Evolutionary conservation across 1,140 invertebrate genomes (phyloP).

Genomic region (Scaptomyza graminum): DNA sequence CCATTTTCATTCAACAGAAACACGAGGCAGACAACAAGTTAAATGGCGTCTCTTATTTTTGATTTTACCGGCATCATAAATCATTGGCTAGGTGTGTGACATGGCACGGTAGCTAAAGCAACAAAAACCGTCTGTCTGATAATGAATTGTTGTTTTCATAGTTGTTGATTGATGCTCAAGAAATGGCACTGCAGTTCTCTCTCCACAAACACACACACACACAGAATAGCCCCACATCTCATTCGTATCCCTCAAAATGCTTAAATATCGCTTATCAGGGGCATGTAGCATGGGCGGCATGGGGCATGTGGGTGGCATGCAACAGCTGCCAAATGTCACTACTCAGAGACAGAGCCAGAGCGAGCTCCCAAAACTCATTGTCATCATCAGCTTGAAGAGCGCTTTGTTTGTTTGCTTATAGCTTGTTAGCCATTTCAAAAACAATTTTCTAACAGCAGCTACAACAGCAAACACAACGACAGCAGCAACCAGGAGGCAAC

Average conservation of each 20-base stretch:
- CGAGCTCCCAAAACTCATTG: constrained; percentile 25
- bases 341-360: not conserved
- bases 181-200: constrained; percentile 8
- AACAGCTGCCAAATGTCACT: constrained; percentile 38
- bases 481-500: constrained; percentile 29
- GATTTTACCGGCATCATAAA: constrained; percentile 39
- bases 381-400: constrained; percentile 47
- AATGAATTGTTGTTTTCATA: constrained; percentile 44
- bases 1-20: constrained; percentile 6
- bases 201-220: not conserved
- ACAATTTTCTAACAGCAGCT: constrained; percentile 69
- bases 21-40: constrained; percentile 28
- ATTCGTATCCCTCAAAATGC: constrained; percentile 15
- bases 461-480: constrained; percentile 27
- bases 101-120: constrained; percentile 15
- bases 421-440: constrained; percentile 81
- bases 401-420: constrained; percentile 78
- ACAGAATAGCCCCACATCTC: too few species aligned
- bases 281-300: not conserved
- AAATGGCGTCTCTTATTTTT: constrained; percentile 44
- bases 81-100: constrained; percentile 40
- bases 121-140: constrained; percentile 10
- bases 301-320: constrained; percentile 16
- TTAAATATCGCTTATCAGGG: constrained; percentile 56
- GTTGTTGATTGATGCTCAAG: constrained; percentile 59